phyloP scores from a whole-genome alignment of 2,113 vertebrate species.

The Istiophorus platypterus region DNA sequence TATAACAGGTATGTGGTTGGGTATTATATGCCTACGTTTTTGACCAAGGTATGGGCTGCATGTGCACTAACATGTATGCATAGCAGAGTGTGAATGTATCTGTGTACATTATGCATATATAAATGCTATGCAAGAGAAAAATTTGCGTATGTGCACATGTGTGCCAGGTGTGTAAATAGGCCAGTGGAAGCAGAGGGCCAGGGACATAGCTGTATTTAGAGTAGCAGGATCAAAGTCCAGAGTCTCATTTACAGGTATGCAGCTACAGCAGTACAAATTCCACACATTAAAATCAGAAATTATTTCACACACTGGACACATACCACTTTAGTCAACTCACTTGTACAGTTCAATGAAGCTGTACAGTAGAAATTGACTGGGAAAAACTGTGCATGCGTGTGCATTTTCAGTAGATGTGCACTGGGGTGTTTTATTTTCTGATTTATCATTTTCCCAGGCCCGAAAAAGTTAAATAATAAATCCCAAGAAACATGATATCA shows the following conservation, averaged over 20 bases:
- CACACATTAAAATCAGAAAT: conserved; percentile 36
- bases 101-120: background rate
- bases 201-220: conserved; percentile 71
- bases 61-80: background rate
- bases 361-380: background rate
- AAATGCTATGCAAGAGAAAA: background rate
- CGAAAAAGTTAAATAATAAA: background rate
- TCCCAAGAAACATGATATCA: conserved; percentile 3
- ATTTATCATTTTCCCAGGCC: background rate
- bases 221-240: conserved; percentile 76
- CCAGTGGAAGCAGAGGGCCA: conserved; percentile 43
- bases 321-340: background rate
- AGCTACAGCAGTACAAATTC: conserved; percentile 13
- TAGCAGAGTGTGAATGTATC: background rate
- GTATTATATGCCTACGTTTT: background rate
- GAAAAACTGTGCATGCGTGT: background rate
- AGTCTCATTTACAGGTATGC: conserved; percentile 63
- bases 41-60: background rate
- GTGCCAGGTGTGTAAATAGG: conserved; percentile 81
- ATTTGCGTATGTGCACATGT: conserved; percentile 28
- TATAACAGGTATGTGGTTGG: conserved; percentile 23
- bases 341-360: background rate
- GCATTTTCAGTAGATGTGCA: background rate
- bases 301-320: conserved; percentile 17
- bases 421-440: background rate